phyloP scores from a whole-genome alignment of 2,888 invertebrate species.

The Leptopterna dolabrata region DNA sequence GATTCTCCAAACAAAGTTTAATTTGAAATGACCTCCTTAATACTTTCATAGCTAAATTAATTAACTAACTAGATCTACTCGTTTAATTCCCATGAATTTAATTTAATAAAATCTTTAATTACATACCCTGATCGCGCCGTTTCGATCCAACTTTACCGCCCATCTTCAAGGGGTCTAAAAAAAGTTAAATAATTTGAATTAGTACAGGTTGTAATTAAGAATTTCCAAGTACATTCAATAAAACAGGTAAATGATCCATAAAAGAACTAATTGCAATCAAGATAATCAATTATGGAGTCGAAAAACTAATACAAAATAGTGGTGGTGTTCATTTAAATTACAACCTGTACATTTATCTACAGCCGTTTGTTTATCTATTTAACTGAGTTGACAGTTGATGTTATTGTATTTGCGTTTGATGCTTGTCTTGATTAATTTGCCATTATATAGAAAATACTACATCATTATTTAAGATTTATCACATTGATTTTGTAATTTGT shows the following conservation, averaged over 20 bases:
- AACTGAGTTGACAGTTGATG: no score
- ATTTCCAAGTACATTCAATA: not conserved
- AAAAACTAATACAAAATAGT: not conserved
- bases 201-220: conserved; percentile 43
- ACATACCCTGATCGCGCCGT: conserved; percentile 51
- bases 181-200: conserved; percentile 45
- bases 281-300: not conserved
- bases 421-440: no score
- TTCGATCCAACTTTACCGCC: conserved; percentile 48
- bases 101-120: not conserved
- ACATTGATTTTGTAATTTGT: no score
- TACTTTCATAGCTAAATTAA: no score
- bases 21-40: no score
- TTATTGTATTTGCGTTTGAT: no score
- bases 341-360: conserved; percentile 22
- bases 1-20: no score
- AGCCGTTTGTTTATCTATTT: not conserved
- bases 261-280: not conserved
- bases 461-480: no score
- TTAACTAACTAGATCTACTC: no score
- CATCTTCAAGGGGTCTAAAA: conserved; percentile 54
- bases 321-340: not conserved
- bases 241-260: not conserved
- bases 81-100: no score
- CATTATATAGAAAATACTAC: no score